Evolutionary conservation across 2,888 invertebrate species (phyloP), one percentile per base, ranked within the genome.

Genomic region (Iphiclides podalirius): DNA sequence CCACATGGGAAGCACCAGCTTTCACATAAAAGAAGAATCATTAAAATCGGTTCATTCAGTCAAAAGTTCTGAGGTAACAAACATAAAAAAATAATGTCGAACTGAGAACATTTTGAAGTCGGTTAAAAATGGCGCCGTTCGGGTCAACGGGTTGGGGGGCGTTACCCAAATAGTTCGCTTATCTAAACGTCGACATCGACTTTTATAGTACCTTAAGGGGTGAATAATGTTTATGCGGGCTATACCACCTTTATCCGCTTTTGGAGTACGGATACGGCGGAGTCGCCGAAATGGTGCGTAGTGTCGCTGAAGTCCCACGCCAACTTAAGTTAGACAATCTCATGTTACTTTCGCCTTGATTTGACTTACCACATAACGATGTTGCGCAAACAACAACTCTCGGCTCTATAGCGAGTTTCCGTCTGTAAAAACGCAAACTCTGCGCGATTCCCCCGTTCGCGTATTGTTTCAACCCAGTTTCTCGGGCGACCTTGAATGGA

Each of bases 101-200:
- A n/a, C n/a, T n/a, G n/a, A n/a, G n/a, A n/a, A n/a, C n/a, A n/a
- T n/a, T n/a, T n/a, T n/a, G n/a, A n/a, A n/a, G n/a, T n/a, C n/a
- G n/a, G n/a, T 41, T 37, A 13, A 47, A 36, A 41, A 47, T 2
- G 15, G 11, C 36, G 13, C 35, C n/a, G 20, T 20, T 4, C 20
- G 20, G 3, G 20, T 33, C 41, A n/a, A 28, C 7, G 39, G 12
- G 28, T 31, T 26, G 13, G 35, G 6, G 35, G 11, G 15, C 35
- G 6, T 20, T 50, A 45, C 26, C 50, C 44, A 50, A 50, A 50
- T 40, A 50, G 50, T 50, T 50, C 40, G 45, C 50, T 45, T 50
- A 50, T 45, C 50, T 50, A 35, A 45, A 49, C 43, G 45, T 36
- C 28, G 8, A 31, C 45, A 45, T 50, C 40, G 42, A 50, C 35